Percentiles rank a stretch among this genome's conserved stretches.
These are phyloP conservation scores for Drosophila repleta DNA, from an alignment of 1,140 invertebrate genomes.

Conservation along the genomic window DNA sequence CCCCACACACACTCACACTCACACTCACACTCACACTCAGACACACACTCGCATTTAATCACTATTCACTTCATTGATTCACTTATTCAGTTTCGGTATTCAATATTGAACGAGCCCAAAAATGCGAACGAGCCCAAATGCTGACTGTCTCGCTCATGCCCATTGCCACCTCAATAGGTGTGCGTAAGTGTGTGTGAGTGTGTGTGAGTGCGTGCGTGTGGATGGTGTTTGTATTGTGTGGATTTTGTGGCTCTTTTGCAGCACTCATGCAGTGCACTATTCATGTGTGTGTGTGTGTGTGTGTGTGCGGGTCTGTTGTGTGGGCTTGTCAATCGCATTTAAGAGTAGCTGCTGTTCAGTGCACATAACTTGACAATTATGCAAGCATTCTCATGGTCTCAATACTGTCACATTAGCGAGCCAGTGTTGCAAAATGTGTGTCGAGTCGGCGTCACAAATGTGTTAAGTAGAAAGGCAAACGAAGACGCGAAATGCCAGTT, in stretches of 20 bases:
- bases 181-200: neutral
- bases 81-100: constrained; percentile 64
- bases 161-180: neutral
- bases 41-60: constrained; percentile 57
- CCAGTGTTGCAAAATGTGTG: constrained; percentile 8
- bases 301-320: constrained; percentile 11
- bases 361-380: constrained; percentile 64
- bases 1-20: constrained; percentile 2
- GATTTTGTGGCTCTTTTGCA: constrained; percentile 64
- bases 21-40: neutral
- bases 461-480: neutral
- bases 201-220: constrained; percentile 4
- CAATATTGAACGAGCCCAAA: constrained; percentile 29
- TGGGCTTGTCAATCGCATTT: constrained; percentile 54
- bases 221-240: constrained; percentile 67
- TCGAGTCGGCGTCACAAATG: neutral
- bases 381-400: constrained; percentile 51
- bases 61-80: constrained; percentile 74
- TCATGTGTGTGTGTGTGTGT: constrained; percentile 3
- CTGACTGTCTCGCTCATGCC: neutral
- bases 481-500: neutral
- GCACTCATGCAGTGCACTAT: constrained; percentile 9
- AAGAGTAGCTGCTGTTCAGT: constrained; percentile 40
- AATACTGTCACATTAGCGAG: constrained; percentile 56
- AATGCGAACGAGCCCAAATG: constrained; percentile 42